Conservation (phyloP, 2,113 vertebrate species). For the Callocephalon fimbriatum region DNA sequence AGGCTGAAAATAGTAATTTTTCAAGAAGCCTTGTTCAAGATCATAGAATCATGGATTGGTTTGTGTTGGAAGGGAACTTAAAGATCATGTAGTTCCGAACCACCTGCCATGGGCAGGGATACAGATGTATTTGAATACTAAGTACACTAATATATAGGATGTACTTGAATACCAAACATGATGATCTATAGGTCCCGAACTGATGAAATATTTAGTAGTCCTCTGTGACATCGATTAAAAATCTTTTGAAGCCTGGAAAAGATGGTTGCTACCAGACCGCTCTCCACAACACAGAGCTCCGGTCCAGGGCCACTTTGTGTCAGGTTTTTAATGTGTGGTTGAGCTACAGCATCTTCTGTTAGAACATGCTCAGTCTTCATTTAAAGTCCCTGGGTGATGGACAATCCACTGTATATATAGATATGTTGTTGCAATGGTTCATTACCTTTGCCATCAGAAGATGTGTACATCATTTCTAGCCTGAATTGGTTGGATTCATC, state of each 20-base stretch:
- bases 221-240: background rate
- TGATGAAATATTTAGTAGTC: background rate
- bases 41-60: no score
- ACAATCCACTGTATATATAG: background rate
- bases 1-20: background rate
- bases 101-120: background rate
- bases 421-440: background rate
- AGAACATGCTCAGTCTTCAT: slow-evolving; percentile 1
- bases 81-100: no score
- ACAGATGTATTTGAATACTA: background rate
- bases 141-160: background rate
- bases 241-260: background rate
- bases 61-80: no score
- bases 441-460: slow-evolving; percentile 7
- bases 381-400: background rate
- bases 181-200: background rate
- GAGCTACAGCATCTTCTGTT: background rate
- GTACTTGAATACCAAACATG: background rate
- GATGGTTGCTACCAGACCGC: background rate
- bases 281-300: background rate
- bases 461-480: background rate
- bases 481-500: background rate
- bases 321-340: background rate
- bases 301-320: background rate
- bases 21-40: background rate